phyloP scores from a whole-genome alignment of 1,140 invertebrate species.

The Camponotus vicinus region DNA sequence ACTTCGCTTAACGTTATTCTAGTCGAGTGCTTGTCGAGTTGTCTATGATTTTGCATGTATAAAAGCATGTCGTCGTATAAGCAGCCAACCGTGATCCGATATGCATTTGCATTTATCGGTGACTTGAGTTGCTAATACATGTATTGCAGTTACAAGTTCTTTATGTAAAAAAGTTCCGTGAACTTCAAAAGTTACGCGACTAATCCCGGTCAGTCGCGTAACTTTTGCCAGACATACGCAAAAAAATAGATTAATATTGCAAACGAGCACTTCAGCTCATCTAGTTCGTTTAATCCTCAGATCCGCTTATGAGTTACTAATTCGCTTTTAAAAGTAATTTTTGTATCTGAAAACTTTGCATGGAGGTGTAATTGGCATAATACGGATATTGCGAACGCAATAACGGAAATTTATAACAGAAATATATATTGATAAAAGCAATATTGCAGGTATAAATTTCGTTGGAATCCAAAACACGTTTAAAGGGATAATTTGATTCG shows the following conservation, averaged over 20 bases:
- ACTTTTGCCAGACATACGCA: slow-evolving; percentile 5
- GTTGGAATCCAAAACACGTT: slow-evolving; percentile 1
- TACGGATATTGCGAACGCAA: neutral
- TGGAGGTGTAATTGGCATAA: neutral
- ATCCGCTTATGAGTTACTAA: slow-evolving; percentile 47
- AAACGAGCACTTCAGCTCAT: slow-evolving; percentile 22
- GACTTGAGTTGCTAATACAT: slow-evolving; percentile 18
- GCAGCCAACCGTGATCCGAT: slow-evolving; percentile 11
- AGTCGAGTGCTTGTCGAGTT: neutral
- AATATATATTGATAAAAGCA: neutral
- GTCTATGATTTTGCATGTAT: slow-evolving; percentile 2
- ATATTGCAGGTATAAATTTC: neutral
- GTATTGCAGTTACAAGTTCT: neutral
- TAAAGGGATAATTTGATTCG: no score
- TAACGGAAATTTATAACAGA: neutral
- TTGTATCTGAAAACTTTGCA: neutral
- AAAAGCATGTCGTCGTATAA: neutral
- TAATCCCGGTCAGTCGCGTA: slow-evolving; percentile 22
- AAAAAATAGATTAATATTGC: slow-evolving; percentile 62
- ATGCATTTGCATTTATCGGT: slow-evolving; percentile 21
- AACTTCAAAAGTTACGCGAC: slow-evolving; percentile 13
- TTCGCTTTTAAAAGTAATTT: slow-evolving; percentile 38
- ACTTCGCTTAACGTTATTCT: neutral
- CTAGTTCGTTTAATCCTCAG: neutral
- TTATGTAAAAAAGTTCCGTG: slow-evolving; percentile 1